phyloP scores from a whole-genome alignment of 2,113 vertebrate species.

The Candoia aspera region DNA sequence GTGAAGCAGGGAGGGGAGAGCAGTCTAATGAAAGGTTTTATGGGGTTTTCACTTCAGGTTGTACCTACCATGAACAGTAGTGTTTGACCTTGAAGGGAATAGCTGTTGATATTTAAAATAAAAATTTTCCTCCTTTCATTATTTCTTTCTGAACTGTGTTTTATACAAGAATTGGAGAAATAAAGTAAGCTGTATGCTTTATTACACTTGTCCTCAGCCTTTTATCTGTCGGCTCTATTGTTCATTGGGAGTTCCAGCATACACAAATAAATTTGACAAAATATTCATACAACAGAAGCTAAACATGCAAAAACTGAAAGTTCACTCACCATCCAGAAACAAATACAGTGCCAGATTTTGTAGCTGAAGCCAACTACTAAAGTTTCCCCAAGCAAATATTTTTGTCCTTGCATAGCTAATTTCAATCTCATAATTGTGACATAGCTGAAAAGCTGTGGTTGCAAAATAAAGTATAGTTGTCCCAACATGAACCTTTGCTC shows the following conservation, averaged over 20 bases:
- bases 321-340: neutral
- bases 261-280: neutral
- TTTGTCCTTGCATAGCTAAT: neutral
- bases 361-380: neutral
- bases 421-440: neutral
- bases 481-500: neutral
- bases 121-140: constrained; percentile 2
- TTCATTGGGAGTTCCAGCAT: neutral
- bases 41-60: rapidly evolving
- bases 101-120: neutral
- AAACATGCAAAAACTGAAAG: neutral
- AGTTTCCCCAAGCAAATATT: neutral
- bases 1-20: neutral
- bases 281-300: neutral
- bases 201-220: neutral
- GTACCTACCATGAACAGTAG: neutral
- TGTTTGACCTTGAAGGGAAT: neutral
- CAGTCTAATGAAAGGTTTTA: rapidly evolving
- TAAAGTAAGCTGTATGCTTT: constrained; percentile 11
- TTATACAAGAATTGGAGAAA: neutral
- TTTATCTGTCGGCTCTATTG: neutral
- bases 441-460: neutral
- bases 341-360: neutral
- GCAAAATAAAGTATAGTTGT: neutral
- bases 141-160: neutral